Percentiles rank a stretch among this genome's conserved stretches.
These are phyloP conservation scores for Cephalopterus ornatus DNA, from an alignment of 2,113 vertebrate genomes.

Conservation along the genomic window DNA sequence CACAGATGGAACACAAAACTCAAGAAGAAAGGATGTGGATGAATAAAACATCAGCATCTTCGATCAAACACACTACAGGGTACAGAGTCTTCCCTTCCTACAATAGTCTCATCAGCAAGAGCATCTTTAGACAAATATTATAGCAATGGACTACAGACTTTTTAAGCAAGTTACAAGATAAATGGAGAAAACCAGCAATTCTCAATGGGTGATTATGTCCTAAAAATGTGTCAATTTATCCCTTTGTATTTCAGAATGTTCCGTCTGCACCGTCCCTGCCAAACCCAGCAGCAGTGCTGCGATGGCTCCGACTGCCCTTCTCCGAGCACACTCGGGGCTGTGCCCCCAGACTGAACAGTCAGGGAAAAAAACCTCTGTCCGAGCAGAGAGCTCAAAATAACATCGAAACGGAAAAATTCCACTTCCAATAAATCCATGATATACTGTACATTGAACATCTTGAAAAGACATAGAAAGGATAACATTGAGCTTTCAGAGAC, in stretches of 20 bases:
- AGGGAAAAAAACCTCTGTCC: background rate
- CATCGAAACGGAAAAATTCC: background rate
- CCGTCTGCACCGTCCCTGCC: conserved; percentile 8
- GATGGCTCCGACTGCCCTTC: background rate
- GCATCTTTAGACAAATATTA: conserved; percentile 65
- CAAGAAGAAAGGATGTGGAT: conserved; percentile 56
- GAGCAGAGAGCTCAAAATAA: conserved; percentile 19
- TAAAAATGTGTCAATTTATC: conserved; percentile 44
- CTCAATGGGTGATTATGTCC: conserved; percentile 44
- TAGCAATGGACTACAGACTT: conserved; percentile 64
- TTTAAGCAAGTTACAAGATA: conserved; percentile 65
- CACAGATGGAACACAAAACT: conserved; percentile 69
- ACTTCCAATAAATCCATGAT: conserved; percentile 31
- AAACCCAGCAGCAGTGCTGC: background rate
- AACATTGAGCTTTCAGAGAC: conserved; percentile 49
- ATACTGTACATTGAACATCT: conserved; percentile 52
- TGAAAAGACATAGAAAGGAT: conserved; percentile 40
- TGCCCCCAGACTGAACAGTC: background rate
- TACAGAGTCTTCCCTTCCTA: conserved; percentile 63
- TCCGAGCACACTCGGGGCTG: background rate
- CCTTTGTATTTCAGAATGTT: conserved; percentile 1
- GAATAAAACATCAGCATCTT: conserved; percentile 66
- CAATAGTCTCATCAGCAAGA: conserved; percentile 51
- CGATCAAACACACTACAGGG: conserved; percentile 63
- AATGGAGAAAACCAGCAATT: conserved; percentile 63